These are phyloP conservation scores for Scartelaos histophorus DNA, from an alignment of 2,113 vertebrate species.

Conservation along the genomic window DNA sequence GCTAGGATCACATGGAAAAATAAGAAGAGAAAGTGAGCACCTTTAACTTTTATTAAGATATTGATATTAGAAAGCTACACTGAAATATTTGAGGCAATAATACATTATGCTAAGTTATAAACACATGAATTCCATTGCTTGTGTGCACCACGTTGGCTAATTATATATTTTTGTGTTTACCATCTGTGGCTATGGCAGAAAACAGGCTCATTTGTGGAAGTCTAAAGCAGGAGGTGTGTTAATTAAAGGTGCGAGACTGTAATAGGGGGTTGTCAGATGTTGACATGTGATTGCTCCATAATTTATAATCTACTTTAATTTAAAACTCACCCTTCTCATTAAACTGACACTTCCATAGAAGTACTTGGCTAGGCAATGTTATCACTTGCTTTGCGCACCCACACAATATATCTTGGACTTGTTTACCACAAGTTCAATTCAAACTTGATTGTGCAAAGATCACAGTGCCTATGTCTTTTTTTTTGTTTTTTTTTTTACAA, in stretches of 20 bases:
- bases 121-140: background rate
- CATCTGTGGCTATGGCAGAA: background rate
- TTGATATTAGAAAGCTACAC: too few species aligned
- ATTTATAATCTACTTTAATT: constrained; percentile 51
- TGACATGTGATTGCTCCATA: constrained; percentile 61
- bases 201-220: constrained; percentile 7
- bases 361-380: constrained; percentile 28
- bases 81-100: too few species aligned
- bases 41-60: too few species aligned
- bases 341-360: constrained; percentile 52
- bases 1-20: constrained; percentile 27
- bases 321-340: constrained; percentile 58
- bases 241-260: constrained; percentile 69
- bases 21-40: constrained; percentile 13
- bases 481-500: background rate
- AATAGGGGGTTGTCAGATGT: constrained; percentile 46
- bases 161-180: background rate
- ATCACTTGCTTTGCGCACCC: constrained; percentile 9
- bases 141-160: background rate
- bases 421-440: background rate
- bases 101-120: background rate
- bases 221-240: constrained; percentile 27
- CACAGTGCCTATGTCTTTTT: background rate
- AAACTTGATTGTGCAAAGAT: constrained; percentile 18
- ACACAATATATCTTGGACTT: background rate